Conservation (phyloP, 2,113 vertebrate genomes). For the Ameiurus melas region DNA sequence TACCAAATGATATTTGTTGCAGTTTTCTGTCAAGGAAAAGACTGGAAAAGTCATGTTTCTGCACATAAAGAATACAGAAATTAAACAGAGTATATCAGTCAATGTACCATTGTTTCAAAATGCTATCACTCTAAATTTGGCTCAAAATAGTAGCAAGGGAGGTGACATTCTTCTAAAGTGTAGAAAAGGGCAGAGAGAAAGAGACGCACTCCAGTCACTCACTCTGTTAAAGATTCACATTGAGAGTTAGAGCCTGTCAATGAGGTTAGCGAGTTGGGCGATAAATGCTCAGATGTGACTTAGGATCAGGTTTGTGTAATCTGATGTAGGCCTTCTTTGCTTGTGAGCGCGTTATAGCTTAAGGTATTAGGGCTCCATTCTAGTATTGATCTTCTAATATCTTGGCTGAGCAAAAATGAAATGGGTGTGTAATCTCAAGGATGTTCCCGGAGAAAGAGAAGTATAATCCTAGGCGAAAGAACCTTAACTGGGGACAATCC, state of each 20-base stretch:
- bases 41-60: background rate
- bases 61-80: background rate
- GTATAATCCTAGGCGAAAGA: conserved; percentile 35
- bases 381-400: conserved; percentile 49
- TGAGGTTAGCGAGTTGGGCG: conserved; percentile 10
- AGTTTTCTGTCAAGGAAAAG: background rate
- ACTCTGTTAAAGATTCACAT: conserved; percentile 13
- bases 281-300: conserved; percentile 36
- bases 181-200: conserved; percentile 16
- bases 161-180: conserved; percentile 1
- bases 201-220: background rate
- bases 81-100: background rate
- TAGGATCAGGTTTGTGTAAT: conserved; percentile 39
- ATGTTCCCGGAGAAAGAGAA: conserved; percentile 39
- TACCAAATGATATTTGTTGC: background rate
- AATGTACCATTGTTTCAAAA: background rate
- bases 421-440: conserved; percentile 46
- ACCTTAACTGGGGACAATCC: conserved; percentile 29
- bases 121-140: conserved; percentile 20
- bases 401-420: conserved; percentile 39
- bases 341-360: conserved; percentile 40
- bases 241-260: conserved; percentile 17
- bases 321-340: conserved; percentile 47
- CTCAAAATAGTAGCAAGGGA: background rate
- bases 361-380: conserved; percentile 51